These are phyloP conservation scores for Sphaerophoria rueppellii DNA, from an alignment of 2,888 invertebrate species.

Conservation along the genomic window DNA sequence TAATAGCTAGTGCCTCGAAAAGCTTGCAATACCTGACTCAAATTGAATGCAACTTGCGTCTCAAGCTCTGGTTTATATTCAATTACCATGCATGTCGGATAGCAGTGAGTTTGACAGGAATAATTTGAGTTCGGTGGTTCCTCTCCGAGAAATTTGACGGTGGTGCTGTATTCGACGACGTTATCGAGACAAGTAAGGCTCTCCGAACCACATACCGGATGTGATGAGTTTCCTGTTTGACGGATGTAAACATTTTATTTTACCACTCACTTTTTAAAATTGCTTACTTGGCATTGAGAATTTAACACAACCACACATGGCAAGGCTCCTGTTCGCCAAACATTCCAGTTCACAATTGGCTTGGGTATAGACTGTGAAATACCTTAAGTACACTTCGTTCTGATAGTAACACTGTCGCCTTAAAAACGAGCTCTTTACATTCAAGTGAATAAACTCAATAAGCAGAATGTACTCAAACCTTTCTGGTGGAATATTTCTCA, in stretches of 20 bases:
- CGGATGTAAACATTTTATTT: neutral
- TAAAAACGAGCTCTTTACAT: neutral
- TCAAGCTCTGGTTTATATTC: neutral
- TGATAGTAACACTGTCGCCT: conserved; percentile 4
- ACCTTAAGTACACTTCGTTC: conserved; percentile 82
- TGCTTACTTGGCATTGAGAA: conserved; percentile 86
- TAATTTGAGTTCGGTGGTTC: neutral
- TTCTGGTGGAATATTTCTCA: neutral
- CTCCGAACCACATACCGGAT: conserved; percentile 83
- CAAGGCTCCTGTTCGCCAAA: conserved; percentile 86
- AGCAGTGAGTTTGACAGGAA: neutral
- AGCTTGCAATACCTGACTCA: neutral
- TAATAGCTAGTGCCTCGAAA: neutral
- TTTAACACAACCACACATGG: conserved; percentile 86
- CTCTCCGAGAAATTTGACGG: neutral
- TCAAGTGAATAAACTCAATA: neutral
- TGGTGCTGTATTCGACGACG: neutral
- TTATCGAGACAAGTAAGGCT: neutral
- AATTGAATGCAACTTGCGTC: neutral
- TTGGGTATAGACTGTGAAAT: conserved; percentile 88
- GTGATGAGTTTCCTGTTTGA: conserved; percentile 79
- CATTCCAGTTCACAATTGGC: conserved; percentile 89
- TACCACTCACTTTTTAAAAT: neutral
- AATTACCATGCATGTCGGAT: neutral
- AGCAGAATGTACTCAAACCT: neutral